phyloP scores from a whole-genome alignment of 1,140 invertebrate genomes.

The Caenorhabditis tropicalis region DNA sequence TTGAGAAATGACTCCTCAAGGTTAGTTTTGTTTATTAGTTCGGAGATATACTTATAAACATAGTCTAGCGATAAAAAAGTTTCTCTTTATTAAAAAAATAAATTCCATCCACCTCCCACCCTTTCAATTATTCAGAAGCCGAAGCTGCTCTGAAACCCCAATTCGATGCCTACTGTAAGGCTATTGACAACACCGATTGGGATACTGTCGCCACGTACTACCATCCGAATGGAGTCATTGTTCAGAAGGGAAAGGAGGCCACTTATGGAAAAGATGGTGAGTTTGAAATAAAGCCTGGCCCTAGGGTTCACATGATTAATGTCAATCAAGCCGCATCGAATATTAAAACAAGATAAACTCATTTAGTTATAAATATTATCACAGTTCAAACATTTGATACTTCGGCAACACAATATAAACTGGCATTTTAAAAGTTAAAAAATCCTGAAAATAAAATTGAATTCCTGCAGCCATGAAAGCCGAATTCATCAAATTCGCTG shows the following conservation, averaged over 20 bases:
- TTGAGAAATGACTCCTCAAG: not conserved
- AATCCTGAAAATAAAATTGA: no score
- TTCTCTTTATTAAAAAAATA: no score
- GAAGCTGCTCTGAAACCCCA: not conserved
- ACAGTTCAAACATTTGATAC: no score
- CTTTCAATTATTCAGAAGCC: not conserved
- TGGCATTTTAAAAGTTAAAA: no score
- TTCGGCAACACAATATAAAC: no score
- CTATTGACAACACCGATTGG: not conserved
- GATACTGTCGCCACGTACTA: not conserved
- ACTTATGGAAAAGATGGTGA: slow-evolving; percentile 17
- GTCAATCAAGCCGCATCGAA: no score
- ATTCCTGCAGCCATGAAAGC: not conserved
- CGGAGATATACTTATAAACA: no score
- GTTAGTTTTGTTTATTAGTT: not conserved
- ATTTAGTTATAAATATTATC: no score
- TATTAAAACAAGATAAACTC: no score
- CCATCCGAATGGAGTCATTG: slow-evolving; percentile 20
- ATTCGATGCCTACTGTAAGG: not conserved
- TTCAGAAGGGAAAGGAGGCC: not conserved
- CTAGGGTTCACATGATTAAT: no score
- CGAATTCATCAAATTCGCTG: slow-evolving; percentile 4
- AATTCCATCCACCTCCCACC: no score
- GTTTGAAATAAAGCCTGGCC: not conserved
- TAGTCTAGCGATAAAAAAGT: no score